Conservation (phyloP, 2,888 invertebrate species). For the Steinernema scapterisci region DNA sequence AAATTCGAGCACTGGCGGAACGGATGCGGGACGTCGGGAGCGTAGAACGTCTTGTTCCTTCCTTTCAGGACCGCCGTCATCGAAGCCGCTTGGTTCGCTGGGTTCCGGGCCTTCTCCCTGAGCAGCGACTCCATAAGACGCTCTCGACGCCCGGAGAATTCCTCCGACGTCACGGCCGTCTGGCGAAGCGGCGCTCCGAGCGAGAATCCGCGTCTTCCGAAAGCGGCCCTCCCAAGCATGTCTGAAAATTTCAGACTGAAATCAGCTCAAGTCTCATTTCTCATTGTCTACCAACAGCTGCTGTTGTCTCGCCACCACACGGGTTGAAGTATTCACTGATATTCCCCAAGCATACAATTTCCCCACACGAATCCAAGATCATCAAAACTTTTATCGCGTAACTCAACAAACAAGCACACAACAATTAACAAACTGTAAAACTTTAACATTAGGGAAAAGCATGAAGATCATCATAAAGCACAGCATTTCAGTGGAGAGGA, state of each 20-base stretch:
- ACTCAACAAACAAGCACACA: conserved; percentile 27
- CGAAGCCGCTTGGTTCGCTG: neutral
- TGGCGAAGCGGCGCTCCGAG: conserved; percentile 19
- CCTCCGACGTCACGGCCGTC: neutral
- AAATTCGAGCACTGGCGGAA: conserved; percentile 61
- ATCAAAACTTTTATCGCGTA: conserved; percentile 27
- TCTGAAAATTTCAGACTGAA: neutral
- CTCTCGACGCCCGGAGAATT: conserved; percentile 3
- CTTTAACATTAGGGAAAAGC: conserved; percentile 21
- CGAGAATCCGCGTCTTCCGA: conserved; percentile 2
- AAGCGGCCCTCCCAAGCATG: conserved; percentile 1
- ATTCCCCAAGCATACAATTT: too few relatives aligned
- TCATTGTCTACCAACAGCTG: too few relatives aligned
- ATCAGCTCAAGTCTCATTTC: neutral
- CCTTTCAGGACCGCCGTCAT: conserved; percentile 42
- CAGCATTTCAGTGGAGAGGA: neutral
- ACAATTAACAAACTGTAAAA: conserved; percentile 27
- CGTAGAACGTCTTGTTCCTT: conserved; percentile 44
- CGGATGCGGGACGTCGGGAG: conserved; percentile 59
- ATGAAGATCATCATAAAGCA: conserved; percentile 28
- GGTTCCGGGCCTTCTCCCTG: neutral
- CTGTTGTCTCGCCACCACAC: too few relatives aligned
- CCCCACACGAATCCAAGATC: neutral
- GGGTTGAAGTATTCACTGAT: too few relatives aligned
- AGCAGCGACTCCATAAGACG: conserved; percentile 8